Conservation (phyloP, 2,888 invertebrate species). For the Coenonympha glycerion region DNA sequence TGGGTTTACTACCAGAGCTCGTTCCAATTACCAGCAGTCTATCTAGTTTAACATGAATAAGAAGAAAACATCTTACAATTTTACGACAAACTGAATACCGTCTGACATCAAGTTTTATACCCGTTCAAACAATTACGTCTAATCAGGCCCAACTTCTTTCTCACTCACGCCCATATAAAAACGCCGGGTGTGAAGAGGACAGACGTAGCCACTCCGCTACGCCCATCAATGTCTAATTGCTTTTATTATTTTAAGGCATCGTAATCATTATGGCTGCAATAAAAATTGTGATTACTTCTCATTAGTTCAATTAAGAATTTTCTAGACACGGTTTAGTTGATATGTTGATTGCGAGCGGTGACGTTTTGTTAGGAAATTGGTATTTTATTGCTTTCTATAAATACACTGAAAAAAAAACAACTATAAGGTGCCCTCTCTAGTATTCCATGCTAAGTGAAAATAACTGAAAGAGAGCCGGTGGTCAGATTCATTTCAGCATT, state of each 20-base stretch:
- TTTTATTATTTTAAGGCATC: conserved; percentile 77
- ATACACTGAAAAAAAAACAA: neutral
- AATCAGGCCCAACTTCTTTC: conserved; percentile 55
- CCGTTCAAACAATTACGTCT: conserved; percentile 75
- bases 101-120: conserved; percentile 74
- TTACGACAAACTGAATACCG: conserved; percentile 73
- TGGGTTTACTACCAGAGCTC: neutral
- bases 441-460: neutral
- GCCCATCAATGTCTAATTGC: conserved; percentile 74
- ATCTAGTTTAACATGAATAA: conserved; percentile 21
- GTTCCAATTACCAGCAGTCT: neutral
- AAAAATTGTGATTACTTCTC: conserved; percentile 77
- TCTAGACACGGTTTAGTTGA: conserved; percentile 72
- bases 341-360: conserved; percentile 66
- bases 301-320: conserved; percentile 76
- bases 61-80: conserved; percentile 56
- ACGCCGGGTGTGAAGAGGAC: conserved; percentile 48
- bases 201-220: conserved; percentile 52
- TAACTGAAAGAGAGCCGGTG: neutral
- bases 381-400: conserved; percentile 31
- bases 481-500: neutral
- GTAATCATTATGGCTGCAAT: conserved; percentile 75
- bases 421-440: neutral
- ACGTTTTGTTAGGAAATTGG: conserved; percentile 63
- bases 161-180: conserved; percentile 32